phyloP scores from a whole-genome alignment of 2,113 vertebrate genomes.

The Oostethus manadensis region DNA sequence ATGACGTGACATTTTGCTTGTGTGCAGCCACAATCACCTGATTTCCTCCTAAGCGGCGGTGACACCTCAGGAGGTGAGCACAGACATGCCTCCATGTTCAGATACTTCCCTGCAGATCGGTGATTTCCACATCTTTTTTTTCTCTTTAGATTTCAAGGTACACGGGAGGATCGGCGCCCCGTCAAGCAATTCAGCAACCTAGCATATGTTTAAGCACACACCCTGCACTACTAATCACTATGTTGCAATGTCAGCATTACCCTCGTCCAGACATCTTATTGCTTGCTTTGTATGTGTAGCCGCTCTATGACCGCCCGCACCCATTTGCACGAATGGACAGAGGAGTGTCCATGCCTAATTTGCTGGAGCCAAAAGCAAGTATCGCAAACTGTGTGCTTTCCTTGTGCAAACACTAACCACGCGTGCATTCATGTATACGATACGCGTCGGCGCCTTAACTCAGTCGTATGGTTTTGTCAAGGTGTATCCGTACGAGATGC shows the following conservation, averaged over 20 bases:
- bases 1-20: background rate
- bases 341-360: slow-evolving; percentile 97
- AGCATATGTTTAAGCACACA: background rate
- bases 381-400: slow-evolving; percentile 24
- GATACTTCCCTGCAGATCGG: background rate
- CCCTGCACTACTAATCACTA: background rate
- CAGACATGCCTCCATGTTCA: background rate
- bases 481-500: slow-evolving; percentile 95
- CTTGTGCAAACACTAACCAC: background rate
- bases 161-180: slow-evolving; percentile 20
- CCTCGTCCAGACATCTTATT: slow-evolving; percentile 11
- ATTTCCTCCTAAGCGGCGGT: slow-evolving; percentile 83
- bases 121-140: slow-evolving; percentile 8
- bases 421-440: background rate
- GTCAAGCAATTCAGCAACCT: background rate
- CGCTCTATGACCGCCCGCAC: slow-evolving; percentile 79
- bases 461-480: slow-evolving; percentile 62
- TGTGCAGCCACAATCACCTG: slow-evolving; percentile 79
- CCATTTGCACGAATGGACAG: slow-evolving; percentile 87
- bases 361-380: slow-evolving; percentile 98
- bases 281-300: slow-evolving; percentile 72
- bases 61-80: slow-evolving; percentile 78
- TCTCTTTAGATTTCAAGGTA: slow-evolving; percentile 92
- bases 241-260: slow-evolving; percentile 10
- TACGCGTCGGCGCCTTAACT: slow-evolving; percentile 24